Evolutionary conservation across 2,888 invertebrate species (phyloP).

Genomic region (Meteorus cinctellus): DNA sequence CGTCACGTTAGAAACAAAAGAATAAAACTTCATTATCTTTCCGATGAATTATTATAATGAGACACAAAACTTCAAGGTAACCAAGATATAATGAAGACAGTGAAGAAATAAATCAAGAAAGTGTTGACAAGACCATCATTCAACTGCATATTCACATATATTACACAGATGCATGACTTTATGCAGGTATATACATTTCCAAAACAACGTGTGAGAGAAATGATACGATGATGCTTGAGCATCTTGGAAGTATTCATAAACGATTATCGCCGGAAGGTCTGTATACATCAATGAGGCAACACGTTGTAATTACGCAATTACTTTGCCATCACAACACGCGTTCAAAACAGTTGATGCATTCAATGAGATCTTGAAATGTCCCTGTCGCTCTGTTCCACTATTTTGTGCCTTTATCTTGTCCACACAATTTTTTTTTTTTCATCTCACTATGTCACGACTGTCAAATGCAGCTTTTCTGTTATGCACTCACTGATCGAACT

Average conservation of each 20-base stretch:
- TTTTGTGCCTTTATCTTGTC: conserved; percentile 14
- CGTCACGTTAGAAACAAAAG: neutral
- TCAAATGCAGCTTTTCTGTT: conserved; percentile 14
- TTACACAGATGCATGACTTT: neutral
- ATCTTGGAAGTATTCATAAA: conserved; percentile 30
- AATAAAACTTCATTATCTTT: neutral
- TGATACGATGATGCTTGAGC: conserved; percentile 14
- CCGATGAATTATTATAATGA: neutral
- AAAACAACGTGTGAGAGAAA: conserved; percentile 13
- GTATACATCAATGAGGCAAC: conserved; percentile 36
- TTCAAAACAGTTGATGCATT: conserved; percentile 25
- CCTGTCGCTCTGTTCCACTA: neutral
- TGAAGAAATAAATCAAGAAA: conserved; percentile 11
- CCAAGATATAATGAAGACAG: neutral
- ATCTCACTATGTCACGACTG: conserved; percentile 1
- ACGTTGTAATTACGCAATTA: conserved; percentile 57
- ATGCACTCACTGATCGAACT: conserved; percentile 15
- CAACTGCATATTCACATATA: neutral
- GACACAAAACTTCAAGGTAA: neutral
- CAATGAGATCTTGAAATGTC: conserved; percentile 4
- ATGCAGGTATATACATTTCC: neutral
- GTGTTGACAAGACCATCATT: conserved; percentile 19
- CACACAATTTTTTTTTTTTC: neutral
- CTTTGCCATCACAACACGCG: conserved; percentile 51
- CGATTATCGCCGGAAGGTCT: conserved; percentile 40